Percentiles rank a stretch among this genome's conserved stretches.
Evolutionary conservation across 2,888 invertebrate species (phyloP).

Genomic region (Microdon myrmicae): DNA sequence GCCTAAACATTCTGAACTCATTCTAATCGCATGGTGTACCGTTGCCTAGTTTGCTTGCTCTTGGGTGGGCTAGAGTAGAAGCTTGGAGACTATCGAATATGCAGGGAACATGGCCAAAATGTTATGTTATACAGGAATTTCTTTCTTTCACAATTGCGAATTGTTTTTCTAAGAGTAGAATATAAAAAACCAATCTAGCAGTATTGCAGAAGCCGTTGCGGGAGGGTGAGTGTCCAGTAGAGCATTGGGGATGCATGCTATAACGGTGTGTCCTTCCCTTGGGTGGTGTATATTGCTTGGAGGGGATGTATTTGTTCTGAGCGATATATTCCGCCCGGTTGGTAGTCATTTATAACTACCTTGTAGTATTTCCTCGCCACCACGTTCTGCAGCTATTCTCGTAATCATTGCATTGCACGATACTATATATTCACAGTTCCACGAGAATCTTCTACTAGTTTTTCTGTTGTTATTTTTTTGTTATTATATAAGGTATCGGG

Average conservation of each 20-base stretch:
- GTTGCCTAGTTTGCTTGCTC: constrained; percentile 24
- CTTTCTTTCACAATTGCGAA: constrained; percentile 25
- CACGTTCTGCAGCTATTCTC: constrained; percentile 27
- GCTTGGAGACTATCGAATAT: constrained; percentile 51
- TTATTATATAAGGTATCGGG: constrained; percentile 49
- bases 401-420: constrained; percentile 42
- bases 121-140: too few species aligned
- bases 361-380: constrained; percentile 22
- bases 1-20: too few species aligned
- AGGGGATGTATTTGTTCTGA: constrained; percentile 23
- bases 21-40: constrained; percentile 52
- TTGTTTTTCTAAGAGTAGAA: constrained; percentile 18
- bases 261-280: constrained; percentile 13
- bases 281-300: constrained; percentile 35
- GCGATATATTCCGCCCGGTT: constrained; percentile 17
- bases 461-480: constrained; percentile 12
- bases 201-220: constrained; percentile 38
- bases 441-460: constrained; percentile 31
- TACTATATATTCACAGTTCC: too few species aligned
- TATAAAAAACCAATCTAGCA: constrained; percentile 3
- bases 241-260: constrained; percentile 26
- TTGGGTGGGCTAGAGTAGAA: background rate
- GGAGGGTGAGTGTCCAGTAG: constrained; percentile 15
- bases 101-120: constrained; percentile 13
- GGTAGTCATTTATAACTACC: constrained; percentile 24